phyloP scores from a whole-genome alignment of 2,888 invertebrate genomes.

The Hetaerina titia region DNA sequence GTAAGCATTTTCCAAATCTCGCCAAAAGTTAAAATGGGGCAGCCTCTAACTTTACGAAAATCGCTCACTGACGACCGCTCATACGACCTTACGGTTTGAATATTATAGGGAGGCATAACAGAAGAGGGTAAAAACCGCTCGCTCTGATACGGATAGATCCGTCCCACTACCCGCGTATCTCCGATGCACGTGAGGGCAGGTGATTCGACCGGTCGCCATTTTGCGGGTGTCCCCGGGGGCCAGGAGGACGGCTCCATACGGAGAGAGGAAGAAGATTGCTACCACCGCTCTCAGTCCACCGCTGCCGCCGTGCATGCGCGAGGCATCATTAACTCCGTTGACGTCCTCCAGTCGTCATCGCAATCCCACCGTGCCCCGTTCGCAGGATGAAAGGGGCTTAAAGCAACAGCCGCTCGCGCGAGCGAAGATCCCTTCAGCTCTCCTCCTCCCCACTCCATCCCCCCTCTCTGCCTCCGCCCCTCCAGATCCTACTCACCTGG shows the following conservation, averaged over 20 bases:
- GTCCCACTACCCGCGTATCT: neutral
- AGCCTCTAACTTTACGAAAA: neutral
- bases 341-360: neutral
- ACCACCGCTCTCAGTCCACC: neutral
- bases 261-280: neutral
- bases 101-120: neutral
- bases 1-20: too few relatives aligned
- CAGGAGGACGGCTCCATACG: neutral
- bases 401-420: too few relatives aligned
- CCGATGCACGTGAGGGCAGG: conserved; percentile 26
- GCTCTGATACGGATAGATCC: neutral
- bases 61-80: neutral
- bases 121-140: neutral
- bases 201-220: neutral
- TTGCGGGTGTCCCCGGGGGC: neutral
- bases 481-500: neutral
- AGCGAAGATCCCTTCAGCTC: neutral
- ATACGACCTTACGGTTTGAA: neutral
- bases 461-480: neutral
- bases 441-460: neutral
- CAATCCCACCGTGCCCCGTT: neutral
- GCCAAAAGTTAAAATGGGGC: neutral
- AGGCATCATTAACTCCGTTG: neutral
- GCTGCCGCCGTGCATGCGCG: neutral
- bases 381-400: neutral